Conservation (phyloP, 2,888 invertebrate species). For the Pachydiplax longipennis region DNA sequence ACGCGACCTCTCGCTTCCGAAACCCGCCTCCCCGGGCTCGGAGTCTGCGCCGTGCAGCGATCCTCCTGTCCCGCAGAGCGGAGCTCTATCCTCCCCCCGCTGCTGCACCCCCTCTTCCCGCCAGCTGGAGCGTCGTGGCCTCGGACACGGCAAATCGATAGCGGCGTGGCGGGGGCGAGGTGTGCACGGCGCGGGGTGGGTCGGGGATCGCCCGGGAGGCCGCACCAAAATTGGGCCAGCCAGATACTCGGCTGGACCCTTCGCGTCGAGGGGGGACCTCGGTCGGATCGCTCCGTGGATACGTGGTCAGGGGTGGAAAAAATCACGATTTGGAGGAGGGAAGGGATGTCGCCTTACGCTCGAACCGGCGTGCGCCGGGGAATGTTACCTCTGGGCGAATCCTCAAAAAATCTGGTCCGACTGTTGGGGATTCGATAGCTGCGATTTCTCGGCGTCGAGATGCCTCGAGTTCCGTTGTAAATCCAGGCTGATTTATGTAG, state of each 20-base stretch:
- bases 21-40: conserved; percentile 2
- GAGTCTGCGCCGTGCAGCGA: conserved; percentile 24
- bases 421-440: background rate
- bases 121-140: background rate
- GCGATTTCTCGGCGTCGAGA: background rate
- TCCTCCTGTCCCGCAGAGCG: background rate
- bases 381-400: background rate
- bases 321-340: background rate
- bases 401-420: background rate
- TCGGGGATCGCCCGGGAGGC: conserved; percentile 1
- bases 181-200: background rate
- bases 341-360: background rate
- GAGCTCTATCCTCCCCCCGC: background rate
- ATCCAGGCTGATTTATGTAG: too few relatives aligned
- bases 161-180: background rate
- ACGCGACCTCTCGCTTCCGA: background rate
- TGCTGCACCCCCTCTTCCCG: background rate
- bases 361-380: background rate
- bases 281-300: background rate
- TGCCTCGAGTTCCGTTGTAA: background rate
- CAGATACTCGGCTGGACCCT: conserved; percentile 33
- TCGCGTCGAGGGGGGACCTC: background rate
- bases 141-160: conserved; percentile 2
- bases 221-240: conserved; percentile 38
- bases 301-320: background rate